These are phyloP conservation scores for Ditula angustiorana DNA, from an alignment of 2,888 invertebrate species.

Conservation along the genomic window DNA sequence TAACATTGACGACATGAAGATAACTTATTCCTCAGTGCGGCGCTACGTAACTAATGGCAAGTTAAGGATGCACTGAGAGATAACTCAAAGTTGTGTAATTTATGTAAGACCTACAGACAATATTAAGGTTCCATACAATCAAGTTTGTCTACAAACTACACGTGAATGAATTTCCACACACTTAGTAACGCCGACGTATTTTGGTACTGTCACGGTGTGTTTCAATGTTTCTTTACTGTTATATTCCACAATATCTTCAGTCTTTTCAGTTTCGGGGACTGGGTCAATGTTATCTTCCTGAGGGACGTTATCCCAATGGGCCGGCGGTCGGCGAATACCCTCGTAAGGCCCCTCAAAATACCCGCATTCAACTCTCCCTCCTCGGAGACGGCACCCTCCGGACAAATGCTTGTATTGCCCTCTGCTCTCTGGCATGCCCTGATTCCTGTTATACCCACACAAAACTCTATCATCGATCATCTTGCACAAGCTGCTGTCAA, in stretches of 20 bases:
- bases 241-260: not conserved
- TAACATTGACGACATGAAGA: too few species aligned
- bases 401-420: not conserved
- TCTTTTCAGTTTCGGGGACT: not conserved
- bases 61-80: too few species aligned
- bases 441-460: slow-evolving; percentile 16
- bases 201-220: not conserved
- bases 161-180: slow-evolving; percentile 22
- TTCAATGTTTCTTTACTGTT: not conserved
- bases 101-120: too few species aligned
- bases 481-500: slow-evolving; percentile 27
- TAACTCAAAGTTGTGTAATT: too few species aligned
- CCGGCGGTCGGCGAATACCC: slow-evolving; percentile 26
- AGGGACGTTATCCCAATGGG: not conserved
- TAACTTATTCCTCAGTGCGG: too few species aligned
- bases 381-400: slow-evolving; percentile 24
- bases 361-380: slow-evolving; percentile 28
- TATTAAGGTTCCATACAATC: not conserved
- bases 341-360: slow-evolving; percentile 12
- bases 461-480: slow-evolving; percentile 25
- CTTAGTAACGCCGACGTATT: not conserved
- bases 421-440: not conserved
- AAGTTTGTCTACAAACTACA: slow-evolving; percentile 15
- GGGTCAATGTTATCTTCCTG: not conserved
- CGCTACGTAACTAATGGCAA: too few species aligned